Percentiles rank a stretch among this genome's conserved stretches.
phyloP scores from a whole-genome alignment of 1,140 invertebrate genomes.

The Cyclina sinensis region DNA sequence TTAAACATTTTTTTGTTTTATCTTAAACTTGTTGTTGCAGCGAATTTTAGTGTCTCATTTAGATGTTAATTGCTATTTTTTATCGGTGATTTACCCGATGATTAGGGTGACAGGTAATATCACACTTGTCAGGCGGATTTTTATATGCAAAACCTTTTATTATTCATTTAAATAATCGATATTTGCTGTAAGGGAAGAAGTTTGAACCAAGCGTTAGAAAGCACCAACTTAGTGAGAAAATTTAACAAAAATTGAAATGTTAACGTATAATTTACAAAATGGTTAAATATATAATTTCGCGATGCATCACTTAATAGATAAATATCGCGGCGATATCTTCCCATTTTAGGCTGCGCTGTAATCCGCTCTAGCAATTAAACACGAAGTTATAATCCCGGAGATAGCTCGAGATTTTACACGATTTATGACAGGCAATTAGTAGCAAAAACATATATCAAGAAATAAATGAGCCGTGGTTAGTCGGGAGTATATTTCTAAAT shows the following conservation, averaged over 20 bases:
- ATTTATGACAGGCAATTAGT: slow-evolving; percentile 31
- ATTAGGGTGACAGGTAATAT: neutral
- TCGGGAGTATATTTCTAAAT: slow-evolving; percentile 1
- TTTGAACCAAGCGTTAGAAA: neutral
- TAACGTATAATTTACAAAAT: slow-evolving; percentile 41
- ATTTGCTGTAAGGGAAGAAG: neutral
- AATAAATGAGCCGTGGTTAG: slow-evolving; percentile 6
- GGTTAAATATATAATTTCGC: slow-evolving; percentile 13
- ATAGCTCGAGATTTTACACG: slow-evolving; percentile 33
- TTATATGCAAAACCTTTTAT: slow-evolving; percentile 9
- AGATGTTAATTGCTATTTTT: neutral
- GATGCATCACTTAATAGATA: slow-evolving; percentile 27
- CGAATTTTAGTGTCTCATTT: no score
- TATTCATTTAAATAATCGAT: slow-evolving; percentile 1
- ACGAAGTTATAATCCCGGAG: slow-evolving; percentile 24
- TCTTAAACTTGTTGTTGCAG: no score
- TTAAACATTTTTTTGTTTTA: no score
- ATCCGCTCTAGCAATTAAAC: slow-evolving; percentile 28
- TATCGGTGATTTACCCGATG: neutral
- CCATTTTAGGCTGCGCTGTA: slow-evolving; percentile 3
- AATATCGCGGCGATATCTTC: neutral
- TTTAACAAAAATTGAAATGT: slow-evolving; percentile 19
- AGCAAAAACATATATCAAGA: slow-evolving; percentile 22
- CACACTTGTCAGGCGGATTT: neutral
- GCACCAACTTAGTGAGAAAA: neutral